Evolutionary conservation across 1,140 invertebrate species (phyloP).

Genomic region (Nasonia vitripennis): DNA sequence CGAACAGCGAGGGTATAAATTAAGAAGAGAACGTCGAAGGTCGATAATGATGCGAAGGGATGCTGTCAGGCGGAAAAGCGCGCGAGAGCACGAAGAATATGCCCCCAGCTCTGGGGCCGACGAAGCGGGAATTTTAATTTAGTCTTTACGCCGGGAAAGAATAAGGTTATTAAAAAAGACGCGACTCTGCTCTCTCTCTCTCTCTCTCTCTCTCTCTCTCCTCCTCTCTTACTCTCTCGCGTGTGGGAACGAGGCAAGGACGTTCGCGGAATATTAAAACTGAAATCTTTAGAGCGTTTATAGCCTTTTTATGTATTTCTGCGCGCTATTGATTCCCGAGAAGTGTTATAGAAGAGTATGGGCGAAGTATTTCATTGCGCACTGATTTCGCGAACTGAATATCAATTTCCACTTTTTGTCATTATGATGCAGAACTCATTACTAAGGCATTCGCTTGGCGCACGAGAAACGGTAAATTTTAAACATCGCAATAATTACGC

Average conservation of each 20-base stretch:
- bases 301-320: background rate
- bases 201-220: background rate
- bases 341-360: no score
- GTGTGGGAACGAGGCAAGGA: background rate
- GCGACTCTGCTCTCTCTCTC: background rate
- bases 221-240: background rate
- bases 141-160: background rate
- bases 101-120: background rate
- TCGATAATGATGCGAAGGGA: constrained; percentile 31
- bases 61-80: constrained; percentile 19
- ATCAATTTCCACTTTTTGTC: background rate
- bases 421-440: background rate
- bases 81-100: background rate
- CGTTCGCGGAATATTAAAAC: constrained; percentile 26
- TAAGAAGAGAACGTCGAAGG: constrained; percentile 9
- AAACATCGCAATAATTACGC: no score
- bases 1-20: constrained; percentile 16
- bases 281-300: background rate
- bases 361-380: background rate
- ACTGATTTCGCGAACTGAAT: background rate
- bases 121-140: constrained; percentile 36
- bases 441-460: no score
- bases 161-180: constrained; percentile 37
- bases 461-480: no score
- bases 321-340: background rate